phyloP scores from a whole-genome alignment of 2,797 vertebrate species.

The Mastacembelus armatus region DNA sequence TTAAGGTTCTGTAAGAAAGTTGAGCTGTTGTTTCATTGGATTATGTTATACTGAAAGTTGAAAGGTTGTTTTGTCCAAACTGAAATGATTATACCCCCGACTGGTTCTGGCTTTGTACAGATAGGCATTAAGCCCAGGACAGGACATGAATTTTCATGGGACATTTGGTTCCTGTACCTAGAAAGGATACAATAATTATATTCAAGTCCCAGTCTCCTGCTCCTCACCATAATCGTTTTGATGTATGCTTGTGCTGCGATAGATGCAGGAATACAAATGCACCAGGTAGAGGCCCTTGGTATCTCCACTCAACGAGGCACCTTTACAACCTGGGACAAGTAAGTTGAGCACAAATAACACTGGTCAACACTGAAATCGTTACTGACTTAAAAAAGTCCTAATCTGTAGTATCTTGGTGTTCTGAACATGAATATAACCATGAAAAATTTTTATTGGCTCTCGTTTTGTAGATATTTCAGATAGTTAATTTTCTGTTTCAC shows the following conservation, averaged over 20 bases:
- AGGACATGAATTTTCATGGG: not conserved
- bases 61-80: not conserved
- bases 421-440: too few species aligned
- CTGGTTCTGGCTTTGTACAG: too few species aligned
- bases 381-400: too few species aligned
- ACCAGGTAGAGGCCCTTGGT: constrained; percentile 90
- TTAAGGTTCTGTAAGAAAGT: not conserved
- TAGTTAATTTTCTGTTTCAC: too few species aligned
- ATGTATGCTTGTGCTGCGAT: not conserved
- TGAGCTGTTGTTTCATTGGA: not conserved
- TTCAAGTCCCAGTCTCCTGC: not conserved
- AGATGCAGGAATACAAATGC: constrained; percentile 91
- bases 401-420: too few species aligned
- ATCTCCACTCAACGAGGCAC: constrained; percentile 94
- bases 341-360: too few species aligned
- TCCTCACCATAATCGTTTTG: not conserved
- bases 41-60: not conserved
- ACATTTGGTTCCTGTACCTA: not conserved
- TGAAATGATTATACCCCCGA: too few species aligned
- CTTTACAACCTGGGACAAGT: constrained; percentile 97
- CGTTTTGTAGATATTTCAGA: too few species aligned
- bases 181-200: not conserved
- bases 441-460: too few species aligned
- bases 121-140: too few species aligned
- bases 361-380: too few species aligned